Percentiles rank a stretch among this genome's conserved stretches.
These are phyloP conservation scores for Platyrinchus mystaceus DNA, from an alignment of 2,797 vertebrate genomes.

Conservation along the genomic window DNA sequence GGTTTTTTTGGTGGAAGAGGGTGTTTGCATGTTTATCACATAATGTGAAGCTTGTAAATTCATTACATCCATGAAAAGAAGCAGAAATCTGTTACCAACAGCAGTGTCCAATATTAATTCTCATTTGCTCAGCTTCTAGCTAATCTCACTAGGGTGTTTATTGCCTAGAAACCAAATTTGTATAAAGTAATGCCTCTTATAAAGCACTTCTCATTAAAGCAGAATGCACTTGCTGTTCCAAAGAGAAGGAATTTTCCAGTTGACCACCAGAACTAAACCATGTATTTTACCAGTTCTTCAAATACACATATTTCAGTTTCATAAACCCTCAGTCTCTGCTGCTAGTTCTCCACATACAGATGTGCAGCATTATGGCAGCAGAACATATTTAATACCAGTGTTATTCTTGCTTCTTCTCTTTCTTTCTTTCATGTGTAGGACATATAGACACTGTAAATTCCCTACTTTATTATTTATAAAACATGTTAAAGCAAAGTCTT, in stretches of 20 bases:
- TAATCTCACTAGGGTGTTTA: constrained; percentile 26
- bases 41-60: constrained; percentile 27
- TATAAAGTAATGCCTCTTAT: not conserved
- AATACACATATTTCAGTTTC: not conserved
- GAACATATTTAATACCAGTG: not conserved
- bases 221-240: constrained; percentile 1
- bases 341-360: not conserved
- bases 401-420: not conserved
- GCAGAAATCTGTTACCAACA: constrained; percentile 42
- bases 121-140: constrained; percentile 24
- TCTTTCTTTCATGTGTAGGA: not conserved
- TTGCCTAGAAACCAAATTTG: constrained; percentile 26
- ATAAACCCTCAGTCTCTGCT: not conserved
- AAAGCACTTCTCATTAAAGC: constrained; percentile 42
- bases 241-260: not conserved
- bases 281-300: not conserved
- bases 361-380: not conserved
- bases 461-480: not conserved
- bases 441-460: not conserved
- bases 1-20: not conserved
- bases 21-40: not conserved
- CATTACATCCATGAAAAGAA: constrained; percentile 1
- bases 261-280: not conserved
- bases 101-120: not conserved
- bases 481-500: not conserved